Evolutionary conservation across 2,888 invertebrate genomes (phyloP), one percentile per base, ranked within the genome.

Genomic region (Beris morrisii): DNA sequence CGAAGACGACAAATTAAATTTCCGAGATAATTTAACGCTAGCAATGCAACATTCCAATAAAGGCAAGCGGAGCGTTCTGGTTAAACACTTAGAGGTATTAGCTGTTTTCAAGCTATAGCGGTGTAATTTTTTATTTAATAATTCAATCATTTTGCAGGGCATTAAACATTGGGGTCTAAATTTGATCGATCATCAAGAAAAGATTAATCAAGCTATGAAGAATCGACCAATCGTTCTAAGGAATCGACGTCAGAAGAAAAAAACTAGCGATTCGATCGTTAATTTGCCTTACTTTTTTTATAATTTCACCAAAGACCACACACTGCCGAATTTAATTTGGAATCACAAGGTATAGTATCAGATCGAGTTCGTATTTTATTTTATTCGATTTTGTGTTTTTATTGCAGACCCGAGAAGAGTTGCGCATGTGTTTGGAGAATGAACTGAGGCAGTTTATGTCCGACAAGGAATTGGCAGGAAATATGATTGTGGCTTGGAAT

Each of bases 281-380:
- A 81, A 81, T 74, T 73, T 81, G 93, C 87, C 89, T 59, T 84
- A 95, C 72, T 97, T 99, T 83, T 98, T 95, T 82, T 95, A 93
- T 81, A 92, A 95, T 81, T 99, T 99, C 82, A 88, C 88, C 76
- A 88, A 88, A 76, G 97, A 99, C 82, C 98, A 98, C 78, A 90
- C 93, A 66, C 86, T 95, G 79, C 95, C 98, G 0, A 97, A 98
- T 83, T 85, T 99, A 48, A 96, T 99, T 75, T 99, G 99, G 99
- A 99, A 99, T 80, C 96, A 96, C 77, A 97, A 96, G 81, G 93
- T 92, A 74, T 78, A 59, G 31, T 52, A 52, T 30, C 28, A 38
- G 22, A 22, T 22, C 13, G 58, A 46, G 43, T 31, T 55, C 53
- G 65, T 9, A 50, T 15, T 30, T 43, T 44, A 38, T 22, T 52